Evolutionary conservation across 2,113 vertebrate species (phyloP), one percentile per base, ranked within the genome.

Genomic region (Cettia cetti): DNA sequence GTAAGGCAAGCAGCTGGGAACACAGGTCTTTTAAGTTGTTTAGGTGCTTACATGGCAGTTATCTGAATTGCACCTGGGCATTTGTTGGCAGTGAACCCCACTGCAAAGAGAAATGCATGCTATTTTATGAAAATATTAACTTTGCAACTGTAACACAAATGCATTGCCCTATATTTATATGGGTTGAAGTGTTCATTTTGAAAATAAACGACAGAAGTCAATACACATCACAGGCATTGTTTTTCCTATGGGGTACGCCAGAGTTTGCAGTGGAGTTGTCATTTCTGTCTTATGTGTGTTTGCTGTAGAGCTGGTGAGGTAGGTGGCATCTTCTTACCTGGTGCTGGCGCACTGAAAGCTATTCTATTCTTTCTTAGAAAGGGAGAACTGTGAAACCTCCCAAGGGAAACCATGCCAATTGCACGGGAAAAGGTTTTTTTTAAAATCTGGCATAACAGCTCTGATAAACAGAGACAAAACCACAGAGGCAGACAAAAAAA

Each of bases 151-250:
- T 69, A 33, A 24, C 16, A 39, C 16, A 86, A 72, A 42, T 79
- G 13, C 70, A 65, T 4, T 83, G n/a, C 30, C 37, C 61, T 71
- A 80, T 64, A 37, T 66, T 61, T 90, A 15, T 68, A 49, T 1
- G 8, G 3, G 10, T 26, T 53, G 50, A 86, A 80, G 22, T 16
- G 28, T 59, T 81, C 30, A 31, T 80, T 86, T 91, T 53, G 42
- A 74, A 92, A 92, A 42, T 31, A 69, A 71, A 24, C 44, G 52
- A 2, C 27, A 2, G 19, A 76, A 57, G 42, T 72, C 70, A 54
- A 11, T 61, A 26, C 3, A 33, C 3, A 4, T 61, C 35, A 66
- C 31, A n/a, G 39, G 7, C 1, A 1, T 40, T 77, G 3, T 1
- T 40, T 83, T 65, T 78, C 24, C 33, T 49, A 21, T 8, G 26